Base-by-base conservation (phyloP, 2,113 vertebrate species). In the Hypocryptadius cinnamomeus region DNA sequence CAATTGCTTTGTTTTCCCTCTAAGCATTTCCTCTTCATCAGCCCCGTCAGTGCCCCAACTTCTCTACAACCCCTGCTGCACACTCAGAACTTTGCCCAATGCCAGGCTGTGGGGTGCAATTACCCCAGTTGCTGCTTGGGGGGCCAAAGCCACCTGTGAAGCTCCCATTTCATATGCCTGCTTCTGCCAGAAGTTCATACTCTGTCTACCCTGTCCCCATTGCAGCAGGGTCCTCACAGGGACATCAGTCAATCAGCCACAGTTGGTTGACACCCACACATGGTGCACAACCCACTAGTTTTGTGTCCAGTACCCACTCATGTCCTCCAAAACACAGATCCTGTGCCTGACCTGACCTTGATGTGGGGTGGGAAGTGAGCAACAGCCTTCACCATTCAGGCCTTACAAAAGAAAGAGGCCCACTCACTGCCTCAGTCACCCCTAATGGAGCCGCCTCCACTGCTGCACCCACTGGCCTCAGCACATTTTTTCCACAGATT, bases 151-250 rank as follows among this genome's bases (percentile, higher is more conserved):
- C 4, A 2, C 27, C 35, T 33, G 6, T n/a, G 66, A 90, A 56
- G 27, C 12, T 60, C 18, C 28, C 27, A 33, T 15, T 30, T 20
- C 4, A 3, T 17, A 25, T 0, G 1, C 13, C 60, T 74, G 48
- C 50, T 81, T 42, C 72, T 48, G 6, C 28, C 13, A 6, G 5
- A 25, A 59, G 22, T 7, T 79, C 18, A 10, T 50, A 10, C 25
- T 15, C 10, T 3, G 5, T 21, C 42, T 74, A 31, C 45, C 11
- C 42, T 0, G 0, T 42, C 40, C 60, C n/a, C 1, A 1, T 4
- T 10, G 44, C 68, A 54, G 37, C 15, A 7, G 19, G 22, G 21
- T 44, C 21, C 33, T n/a, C 1, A 0, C 2, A 6, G 60, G 56
- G 21, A 81, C 47, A 25, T 40, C 28, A 11, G 25, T 23, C 35